These are phyloP conservation scores for Chironomus tepperi DNA, from an alignment of 1,140 invertebrate genomes.

Conservation along the genomic window DNA sequence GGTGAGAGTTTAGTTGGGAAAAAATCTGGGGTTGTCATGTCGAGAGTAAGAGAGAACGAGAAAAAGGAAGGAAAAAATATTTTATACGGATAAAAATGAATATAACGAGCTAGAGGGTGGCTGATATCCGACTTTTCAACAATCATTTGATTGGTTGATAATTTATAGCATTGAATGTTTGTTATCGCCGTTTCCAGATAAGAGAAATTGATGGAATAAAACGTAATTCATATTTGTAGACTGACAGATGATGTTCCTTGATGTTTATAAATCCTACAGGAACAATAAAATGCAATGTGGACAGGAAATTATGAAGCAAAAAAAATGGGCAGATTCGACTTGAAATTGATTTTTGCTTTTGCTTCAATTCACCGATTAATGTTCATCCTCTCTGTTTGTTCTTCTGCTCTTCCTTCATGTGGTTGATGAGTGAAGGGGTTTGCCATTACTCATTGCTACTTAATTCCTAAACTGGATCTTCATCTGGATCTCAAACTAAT, in stretches of 20 bases:
- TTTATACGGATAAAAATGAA: neutral
- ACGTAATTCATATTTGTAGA: neutral
- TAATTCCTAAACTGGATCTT: neutral
- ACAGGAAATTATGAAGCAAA: neutral
- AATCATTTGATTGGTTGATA: conserved; percentile 20
- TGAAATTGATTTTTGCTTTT: neutral
- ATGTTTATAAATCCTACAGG: neutral
- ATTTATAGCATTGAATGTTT: conserved; percentile 2
- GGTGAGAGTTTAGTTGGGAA: conserved; percentile 2
- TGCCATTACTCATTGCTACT: neutral
- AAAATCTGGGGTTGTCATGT: conserved; percentile 17
- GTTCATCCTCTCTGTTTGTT: neutral
- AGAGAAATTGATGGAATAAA: neutral
- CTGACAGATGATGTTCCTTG: neutral
- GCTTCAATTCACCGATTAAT: neutral
- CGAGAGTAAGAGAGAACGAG: neutral
- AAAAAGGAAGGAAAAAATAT: neutral
- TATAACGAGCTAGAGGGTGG: neutral
- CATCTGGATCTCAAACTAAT: too few relatives aligned
- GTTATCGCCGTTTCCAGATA: neutral
- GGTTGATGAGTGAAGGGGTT: neutral
- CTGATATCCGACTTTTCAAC: conserved; percentile 13
- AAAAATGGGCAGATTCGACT: conserved; percentile 1
- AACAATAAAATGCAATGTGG: neutral
- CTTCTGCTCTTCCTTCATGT: neutral